Evolutionary conservation across 2,888 invertebrate species (phyloP), one percentile per base, ranked within the genome.

Genomic region (Campopleginae sp.): DNA sequence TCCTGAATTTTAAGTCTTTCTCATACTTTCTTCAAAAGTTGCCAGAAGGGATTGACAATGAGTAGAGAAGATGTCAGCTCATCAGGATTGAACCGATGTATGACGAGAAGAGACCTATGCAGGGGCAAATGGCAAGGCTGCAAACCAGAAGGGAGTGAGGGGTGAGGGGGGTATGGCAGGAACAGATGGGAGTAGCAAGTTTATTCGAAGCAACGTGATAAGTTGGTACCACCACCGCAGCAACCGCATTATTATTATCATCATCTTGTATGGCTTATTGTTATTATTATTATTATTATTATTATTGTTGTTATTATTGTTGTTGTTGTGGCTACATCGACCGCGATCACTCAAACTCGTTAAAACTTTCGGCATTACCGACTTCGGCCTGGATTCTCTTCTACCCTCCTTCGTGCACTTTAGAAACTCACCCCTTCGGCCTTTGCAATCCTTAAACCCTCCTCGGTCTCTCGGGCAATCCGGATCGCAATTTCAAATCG

Each of bases 271-370:
- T 58, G 68, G 68, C 76, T 76, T 68, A 91, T 54, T 51, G 58
- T 58, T 58, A 27, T 92, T 91, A 91, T 92, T 91, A 91, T 93
- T 92, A 90, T 92, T 92, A 91, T 92, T 93, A 80, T 87, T 84
- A 84, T 88, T 51, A 90, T 91, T 90, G 88, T 89, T 88, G 90
- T 90, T 91, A 91, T 92, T 91, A 91, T 92, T 91, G 91, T 93
- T 92, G 90, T 93, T 92, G 91, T 93, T 93, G 92, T 91, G 91
- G 92, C 89, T 90, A 89, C 92, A 93, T 93, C 93, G 93, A 93
- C 92, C 91, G 90, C 91, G 92, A 93, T 93, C 93, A 92, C 90
- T 93, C 93, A 92, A 93, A 93, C 92, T 93, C 93, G 93, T 93
- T 93, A 93, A 93, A 93, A 93, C 93, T 93, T 93, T 93, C 87